Base-by-base conservation (phyloP, 2,797 vertebrate genomes). In the Alectoris magna region DNA sequence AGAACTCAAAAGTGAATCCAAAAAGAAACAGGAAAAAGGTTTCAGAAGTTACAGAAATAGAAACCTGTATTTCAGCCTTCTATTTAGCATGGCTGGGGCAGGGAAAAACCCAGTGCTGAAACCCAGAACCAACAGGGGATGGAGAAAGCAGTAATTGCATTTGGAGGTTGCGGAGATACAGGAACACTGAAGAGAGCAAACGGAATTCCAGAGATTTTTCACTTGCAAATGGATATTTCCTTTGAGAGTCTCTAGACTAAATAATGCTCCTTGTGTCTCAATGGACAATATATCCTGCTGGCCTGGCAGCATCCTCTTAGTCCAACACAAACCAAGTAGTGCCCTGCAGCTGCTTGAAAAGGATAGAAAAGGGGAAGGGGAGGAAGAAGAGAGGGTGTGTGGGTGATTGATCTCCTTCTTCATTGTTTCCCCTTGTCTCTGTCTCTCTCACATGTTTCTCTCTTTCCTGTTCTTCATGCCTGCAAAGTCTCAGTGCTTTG, bases 141-240 rank as follows among this genome's bases (percentile, higher is more conserved):
- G 63, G 63, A 91, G 83, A 92, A 92, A 94, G 93, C 91, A 64
- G 58, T 51, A 16, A 43, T 81, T 91, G 82, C 88, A 34, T 63
- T 39, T 43, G 49, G 79, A 83, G 26, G 46, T 55, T 87, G 88
- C 55, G 66, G 84, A 95, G 95, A 90, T 82, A 46, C 75, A 10
- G 84, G 82, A 94, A 90, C 39, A 16, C 46, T 59, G 89, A 80
- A 87, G 96, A 91, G 56, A 94, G 93, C 88, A 91, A 95, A 96
- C 90, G 77, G 93, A 97, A 98, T 98, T 97, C 97, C 97, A 97
- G 91, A 95, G 96, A 97, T 98, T 95, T 94, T 97, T 98, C 96
- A 95, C 78, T 64, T 95, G 97, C 95, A 97, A 97, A 95, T 58
- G 73, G 97, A 97, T 97, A 97, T 97, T 97, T 97, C 97, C 97